Evolutionary conservation across 2,888 invertebrate species (phyloP).

Genomic region (Eilema griseolum): DNA sequence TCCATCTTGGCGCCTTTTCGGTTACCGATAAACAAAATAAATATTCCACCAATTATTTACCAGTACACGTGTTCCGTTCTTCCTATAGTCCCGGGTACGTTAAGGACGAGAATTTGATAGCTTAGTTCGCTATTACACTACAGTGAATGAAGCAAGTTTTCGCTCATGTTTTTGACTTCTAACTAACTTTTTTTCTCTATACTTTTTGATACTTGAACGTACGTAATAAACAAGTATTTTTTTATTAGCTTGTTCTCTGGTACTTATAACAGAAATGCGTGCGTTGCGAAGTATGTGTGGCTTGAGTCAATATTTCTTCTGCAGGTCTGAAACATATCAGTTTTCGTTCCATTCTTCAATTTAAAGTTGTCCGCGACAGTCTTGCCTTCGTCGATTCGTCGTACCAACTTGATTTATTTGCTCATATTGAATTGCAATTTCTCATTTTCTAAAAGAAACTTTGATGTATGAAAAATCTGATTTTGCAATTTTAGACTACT

Average conservation of each 20-base stretch:
- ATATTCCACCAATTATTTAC: too few species aligned
- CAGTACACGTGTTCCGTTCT: too few species aligned
- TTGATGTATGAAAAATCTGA: slow-evolving; percentile 8
- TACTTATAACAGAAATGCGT: too few species aligned
- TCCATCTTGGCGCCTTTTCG: too few species aligned
- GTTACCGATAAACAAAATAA: too few species aligned
- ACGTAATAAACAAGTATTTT: too few species aligned
- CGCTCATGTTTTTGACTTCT: neutral
- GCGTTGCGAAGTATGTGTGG: too few species aligned
- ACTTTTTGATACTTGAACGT: neutral
- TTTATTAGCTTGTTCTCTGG: too few species aligned
- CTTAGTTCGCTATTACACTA: neutral
- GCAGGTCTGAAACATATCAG: slow-evolving; percentile 6
- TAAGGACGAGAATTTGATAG: neutral
- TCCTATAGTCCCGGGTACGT: too few species aligned
- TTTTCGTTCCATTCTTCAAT: slow-evolving; percentile 45
- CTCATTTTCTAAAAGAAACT: slow-evolving; percentile 29
- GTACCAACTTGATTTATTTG: slow-evolving; percentile 41
- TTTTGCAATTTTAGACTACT: slow-evolving; percentile 1
- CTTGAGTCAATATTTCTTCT: slow-evolving; percentile 3
- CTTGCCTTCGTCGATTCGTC: slow-evolving; percentile 25
- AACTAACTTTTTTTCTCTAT: neutral
- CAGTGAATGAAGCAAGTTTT: neutral
- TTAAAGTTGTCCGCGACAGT: slow-evolving; percentile 41
- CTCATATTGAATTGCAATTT: slow-evolving; percentile 31